A percentile compares a stretch with the other conserved stretches of the same genome.
These are phyloP conservation scores for Motacilla alba DNA, from an alignment of 2,113 vertebrate genomes.

Conservation along the genomic window DNA sequence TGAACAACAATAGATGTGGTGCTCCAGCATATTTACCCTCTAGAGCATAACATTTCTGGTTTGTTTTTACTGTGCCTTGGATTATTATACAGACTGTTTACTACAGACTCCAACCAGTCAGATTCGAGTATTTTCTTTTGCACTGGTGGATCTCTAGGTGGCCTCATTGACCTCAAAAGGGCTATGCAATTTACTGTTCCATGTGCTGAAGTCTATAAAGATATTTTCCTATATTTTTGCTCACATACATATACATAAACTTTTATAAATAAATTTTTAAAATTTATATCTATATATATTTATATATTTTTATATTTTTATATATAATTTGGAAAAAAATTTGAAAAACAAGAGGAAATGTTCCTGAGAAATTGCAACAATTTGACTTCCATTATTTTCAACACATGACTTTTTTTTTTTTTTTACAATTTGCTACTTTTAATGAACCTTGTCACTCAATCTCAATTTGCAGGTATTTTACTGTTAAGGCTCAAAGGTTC, in stretches of 20 bases:
- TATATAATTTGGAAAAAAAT: background rate
- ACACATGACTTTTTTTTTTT: background rate
- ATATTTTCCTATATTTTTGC: background rate
- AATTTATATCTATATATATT: no score
- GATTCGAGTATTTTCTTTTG: background rate
- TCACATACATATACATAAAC: accelerated
- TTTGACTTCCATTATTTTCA: background rate
- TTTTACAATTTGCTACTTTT: background rate
- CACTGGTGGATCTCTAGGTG: background rate
- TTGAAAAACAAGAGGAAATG: background rate
- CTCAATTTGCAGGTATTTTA: background rate
- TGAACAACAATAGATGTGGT: background rate
- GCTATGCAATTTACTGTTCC: background rate
- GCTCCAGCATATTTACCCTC: background rate
- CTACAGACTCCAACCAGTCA: background rate
- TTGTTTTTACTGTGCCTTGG: background rate
- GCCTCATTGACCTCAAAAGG: background rate
- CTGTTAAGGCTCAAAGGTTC: background rate
- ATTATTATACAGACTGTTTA: background rate
- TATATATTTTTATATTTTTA: background rate
- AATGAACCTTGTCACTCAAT: background rate
- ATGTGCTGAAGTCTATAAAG: background rate
- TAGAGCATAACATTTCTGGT: background rate
- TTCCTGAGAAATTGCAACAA: background rate
- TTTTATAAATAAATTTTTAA: background rate